These are phyloP conservation scores for Sylvilagus floridanus DNA, from an alignment of 2,797 vertebrate species.

Conservation along the genomic window DNA sequence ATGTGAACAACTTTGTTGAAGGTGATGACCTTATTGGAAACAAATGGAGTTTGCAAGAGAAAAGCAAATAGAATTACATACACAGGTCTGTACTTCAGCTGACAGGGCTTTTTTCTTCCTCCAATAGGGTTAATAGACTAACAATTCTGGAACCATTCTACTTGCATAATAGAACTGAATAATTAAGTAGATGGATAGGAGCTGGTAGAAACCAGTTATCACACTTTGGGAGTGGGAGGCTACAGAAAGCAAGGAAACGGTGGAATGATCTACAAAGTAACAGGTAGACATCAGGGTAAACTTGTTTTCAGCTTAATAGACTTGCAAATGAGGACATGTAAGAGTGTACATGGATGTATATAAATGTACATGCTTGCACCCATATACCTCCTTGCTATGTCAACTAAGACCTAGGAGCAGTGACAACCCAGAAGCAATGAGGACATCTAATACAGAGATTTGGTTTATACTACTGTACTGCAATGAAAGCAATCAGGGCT, in stretches of 20 bases:
- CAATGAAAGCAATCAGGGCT: not conserved
- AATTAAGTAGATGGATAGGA: not conserved
- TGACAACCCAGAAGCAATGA: not conserved
- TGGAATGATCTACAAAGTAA: not conserved
- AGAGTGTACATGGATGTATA: not conserved
- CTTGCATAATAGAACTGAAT: not conserved
- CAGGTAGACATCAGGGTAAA: not conserved
- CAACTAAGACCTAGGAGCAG: not conserved
- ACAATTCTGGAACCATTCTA: not conserved
- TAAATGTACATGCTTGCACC: not conserved
- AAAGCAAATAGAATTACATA: not conserved
- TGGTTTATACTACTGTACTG: not conserved
- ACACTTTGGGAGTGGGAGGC: not conserved
- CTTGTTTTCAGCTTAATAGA: not conserved
- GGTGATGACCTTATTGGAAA: not conserved
- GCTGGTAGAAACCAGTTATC: not conserved
- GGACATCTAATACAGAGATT: not conserved
- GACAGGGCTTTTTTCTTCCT: not conserved
- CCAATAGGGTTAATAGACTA: not conserved
- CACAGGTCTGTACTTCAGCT: not conserved
- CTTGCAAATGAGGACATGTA: not conserved
- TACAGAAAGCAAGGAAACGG: not conserved
- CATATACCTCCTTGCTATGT: not conserved
- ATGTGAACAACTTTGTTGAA: not conserved
- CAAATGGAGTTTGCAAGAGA: not conserved